Base-by-base conservation (phyloP, 2,113 vertebrate genomes). In the Alligator mississippiensis region DNA sequence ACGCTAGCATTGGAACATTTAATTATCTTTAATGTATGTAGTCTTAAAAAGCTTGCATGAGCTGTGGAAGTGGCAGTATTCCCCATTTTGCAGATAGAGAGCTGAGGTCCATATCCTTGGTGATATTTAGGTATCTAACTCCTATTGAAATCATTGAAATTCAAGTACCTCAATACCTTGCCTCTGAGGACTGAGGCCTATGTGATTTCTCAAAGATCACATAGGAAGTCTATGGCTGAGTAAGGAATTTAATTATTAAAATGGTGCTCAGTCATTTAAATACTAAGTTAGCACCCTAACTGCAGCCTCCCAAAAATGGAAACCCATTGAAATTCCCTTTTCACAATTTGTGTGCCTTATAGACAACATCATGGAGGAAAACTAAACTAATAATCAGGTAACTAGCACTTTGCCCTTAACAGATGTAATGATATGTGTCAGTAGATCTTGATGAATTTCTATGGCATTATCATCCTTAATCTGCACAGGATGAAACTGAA, bases 251-350 rank as follows among this genome's bases (percentile, higher is more conserved):
- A 70, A 12, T 30, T 9, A 47, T 47, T 47, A 47, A 47, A 47
- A 47, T 47, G 9, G 47, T 47, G 47, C 18, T 3, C 30, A 19
- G 18, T 34, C 30, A 34, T 6, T 30, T 22, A 19, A 70, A 30
- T 11, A 19, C 8, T 34, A 66, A 14, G 68, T 30, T 22, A 70
- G 30, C 68, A 70, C 10, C 19, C 9, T 70, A 68, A 68, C n/a
- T 10, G 8, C 66, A 30, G 28, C n/a, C n/a, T 34, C 30, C 66
- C n/a, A 30, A 19, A 47, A 85, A 64, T 11, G 27, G 17, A 72
- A 64, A 87, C 81, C 59, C n/a, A 58, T 63, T 72, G 60, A 91
- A 92, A 89, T 63, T 17, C 34, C 28, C n/a, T 47, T 96, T 87
- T 87, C 90, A 25, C 57, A 90, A 88, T 81, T 85, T 84, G n/a